A percentile compares a stretch with the other conserved stretches of the same genome.
phyloP scores from a whole-genome alignment of 1,140 invertebrate genomes.

The Epicauta chinensis region DNA sequence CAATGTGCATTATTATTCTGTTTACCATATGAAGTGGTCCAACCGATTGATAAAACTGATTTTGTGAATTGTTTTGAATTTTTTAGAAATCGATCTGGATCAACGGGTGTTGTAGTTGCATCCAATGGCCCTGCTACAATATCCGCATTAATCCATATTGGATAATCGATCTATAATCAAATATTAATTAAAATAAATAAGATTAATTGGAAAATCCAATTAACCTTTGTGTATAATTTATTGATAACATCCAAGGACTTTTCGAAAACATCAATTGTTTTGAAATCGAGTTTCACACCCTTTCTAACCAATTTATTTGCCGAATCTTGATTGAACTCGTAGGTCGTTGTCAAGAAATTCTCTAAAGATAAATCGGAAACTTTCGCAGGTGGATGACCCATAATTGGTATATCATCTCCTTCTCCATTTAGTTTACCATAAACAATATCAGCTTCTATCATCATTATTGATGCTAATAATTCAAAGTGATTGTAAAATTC shows the following conservation, averaged over 20 bases:
- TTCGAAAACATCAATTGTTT: slow-evolving; percentile 70
- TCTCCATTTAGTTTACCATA: slow-evolving; percentile 53
- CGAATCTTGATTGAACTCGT: slow-evolving; percentile 43
- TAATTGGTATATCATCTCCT: slow-evolving; percentile 58
- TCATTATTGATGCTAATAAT: slow-evolving; percentile 56
- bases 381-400: slow-evolving; percentile 74
- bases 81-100: slow-evolving; percentile 57
- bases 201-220: neutral
- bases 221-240: slow-evolving; percentile 34
- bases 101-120: slow-evolving; percentile 52
- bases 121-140: slow-evolving; percentile 74
- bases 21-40: slow-evolving; percentile 60
- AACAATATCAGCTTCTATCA: slow-evolving; percentile 86
- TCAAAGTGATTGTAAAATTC: neutral
- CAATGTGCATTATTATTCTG: slow-evolving; percentile 48
- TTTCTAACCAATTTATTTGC: slow-evolving; percentile 44
- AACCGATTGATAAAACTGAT: slow-evolving; percentile 74
- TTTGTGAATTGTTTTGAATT: slow-evolving; percentile 54
- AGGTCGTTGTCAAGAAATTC: slow-evolving; percentile 60
- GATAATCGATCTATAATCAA: slow-evolving; percentile 56
- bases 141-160: slow-evolving; percentile 87
- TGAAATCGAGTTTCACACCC: slow-evolving; percentile 87
- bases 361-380: slow-evolving; percentile 70
- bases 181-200: neutral
- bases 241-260: slow-evolving; percentile 54